Evolutionary conservation across 2,113 vertebrate species (phyloP), one percentile per base, ranked within the genome.

Genomic region (Apodemus speciosus): DNA sequence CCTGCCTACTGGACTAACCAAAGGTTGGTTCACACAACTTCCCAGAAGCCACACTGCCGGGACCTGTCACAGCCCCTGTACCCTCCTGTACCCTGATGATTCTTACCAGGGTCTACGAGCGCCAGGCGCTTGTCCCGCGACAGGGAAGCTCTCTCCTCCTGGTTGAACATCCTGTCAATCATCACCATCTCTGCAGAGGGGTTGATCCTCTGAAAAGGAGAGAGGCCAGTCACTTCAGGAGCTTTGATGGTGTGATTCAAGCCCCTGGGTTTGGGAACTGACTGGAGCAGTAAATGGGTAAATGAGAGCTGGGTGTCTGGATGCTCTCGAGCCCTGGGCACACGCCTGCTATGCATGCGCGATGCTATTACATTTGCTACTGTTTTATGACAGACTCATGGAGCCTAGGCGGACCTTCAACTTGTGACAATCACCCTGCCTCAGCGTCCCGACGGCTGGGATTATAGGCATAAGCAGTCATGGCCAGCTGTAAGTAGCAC

Each of bases 121-220:
- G 99, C 98, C 98, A 98, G 98, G 62, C 99, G 98, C 97, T 99
- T 99, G 98, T 99, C 99, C 89, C 99, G 98, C 15, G 99, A 99
- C 95, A 99, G 98, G 95, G 98, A 98, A 56, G 98, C 98, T 93
- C 99, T 98, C 96, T 99, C 99, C 91, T 99, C 99, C 95, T 99
- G 99, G 98, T 99, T 99, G 98, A 99, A 99, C 97, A 99, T 99
- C 94, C 99, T 98, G 91, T 99, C 99, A 43, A 99, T 99, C 99
- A 99, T 99, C 94, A 99, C 99, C 98, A 99, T 99, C 97, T 99
- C 99, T 56, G 99, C 99, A 38, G 99, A 99, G 25, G 99, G 99
- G 95, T 98, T 99, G 95, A 98, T 98, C 86, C 99, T 98, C 99
- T 98, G 96, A 11, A 84, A 40, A 76, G 11, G 32, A 96, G 86